Evolutionary conservation across 2,888 invertebrate genomes (phyloP).

Genomic region (Eupithecia subfuscata): DNA sequence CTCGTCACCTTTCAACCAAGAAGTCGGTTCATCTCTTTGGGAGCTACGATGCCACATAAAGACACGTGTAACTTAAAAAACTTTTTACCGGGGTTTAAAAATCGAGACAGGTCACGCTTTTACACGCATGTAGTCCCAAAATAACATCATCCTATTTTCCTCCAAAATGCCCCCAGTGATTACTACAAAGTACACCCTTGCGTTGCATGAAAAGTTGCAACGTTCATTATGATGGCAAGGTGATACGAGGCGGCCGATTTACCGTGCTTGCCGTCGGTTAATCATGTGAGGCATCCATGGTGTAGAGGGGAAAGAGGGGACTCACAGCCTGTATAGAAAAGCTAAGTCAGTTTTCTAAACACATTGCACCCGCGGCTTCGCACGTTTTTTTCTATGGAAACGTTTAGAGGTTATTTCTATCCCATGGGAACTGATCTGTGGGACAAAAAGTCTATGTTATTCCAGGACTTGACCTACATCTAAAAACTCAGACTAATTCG

Average conservation of each 20-base stretch:
- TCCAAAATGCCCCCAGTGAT: constrained; percentile 25
- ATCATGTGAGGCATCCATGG: constrained; percentile 46
- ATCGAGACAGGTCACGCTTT: background rate
- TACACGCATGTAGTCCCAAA: background rate
- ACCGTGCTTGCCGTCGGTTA: constrained; percentile 53
- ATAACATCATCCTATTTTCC: background rate
- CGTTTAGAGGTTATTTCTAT: too few relatives aligned
- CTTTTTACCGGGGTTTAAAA: background rate
- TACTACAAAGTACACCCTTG: constrained; percentile 46
- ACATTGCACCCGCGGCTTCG: too few relatives aligned
- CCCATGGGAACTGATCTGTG: too few relatives aligned
- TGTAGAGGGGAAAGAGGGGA: constrained; percentile 39
- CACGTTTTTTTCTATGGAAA: too few relatives aligned
- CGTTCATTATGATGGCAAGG: constrained; percentile 63
- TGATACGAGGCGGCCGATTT: constrained; percentile 66
- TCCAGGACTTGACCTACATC: too few relatives aligned
- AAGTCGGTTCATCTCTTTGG: background rate
- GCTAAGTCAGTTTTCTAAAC: background rate
- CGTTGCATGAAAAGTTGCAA: constrained; percentile 55
- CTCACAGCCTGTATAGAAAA: constrained; percentile 21
- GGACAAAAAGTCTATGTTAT: too few relatives aligned
- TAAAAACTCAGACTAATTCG: too few relatives aligned
- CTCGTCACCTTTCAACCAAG: background rate
- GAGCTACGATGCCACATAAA: background rate
- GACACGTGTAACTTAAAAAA: background rate